Base-by-base conservation (phyloP, 2,888 invertebrate species). In the Eumerus sabulonum region DNA sequence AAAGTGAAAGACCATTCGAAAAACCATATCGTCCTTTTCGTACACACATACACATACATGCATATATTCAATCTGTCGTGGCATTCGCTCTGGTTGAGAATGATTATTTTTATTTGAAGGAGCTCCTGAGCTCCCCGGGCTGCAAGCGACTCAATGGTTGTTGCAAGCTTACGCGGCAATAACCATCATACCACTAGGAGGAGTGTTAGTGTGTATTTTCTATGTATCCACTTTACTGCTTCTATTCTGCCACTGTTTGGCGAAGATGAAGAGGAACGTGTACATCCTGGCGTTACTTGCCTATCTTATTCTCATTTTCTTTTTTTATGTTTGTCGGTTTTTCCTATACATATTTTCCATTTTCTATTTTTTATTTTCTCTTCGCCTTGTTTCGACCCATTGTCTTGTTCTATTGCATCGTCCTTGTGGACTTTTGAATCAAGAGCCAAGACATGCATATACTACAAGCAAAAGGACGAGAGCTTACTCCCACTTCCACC, bases 391-490 rank as follows among this genome's bases (percentile, higher is more conserved):
- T 35, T 19, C 44, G 38, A 56, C 63, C 68, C 64, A 74, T 79
- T 74, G 79, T 79, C 74, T 79, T 79, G 74, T 60, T 79, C 64
- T 70, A 79, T 79, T 79, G 68, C 79, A 74, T 74, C 79, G 79
- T 79, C 79, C 79, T 79, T 79, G 79, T 79, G 64, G 64, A 56
- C 48, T 64, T 73, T 70, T 64, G 79, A 73, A 79, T 73, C 74
- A 73, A 79, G 74, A 79, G 73, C 74, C 70, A 79, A 79, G 73
- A 64, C 74, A 74, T 79, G 70, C 74, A 74, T 64, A 67, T 68
- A 45, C 67, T 45, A 42, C 14, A 56, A 57, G 50, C 16, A 44
- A 36, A 44, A 44, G 57, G 53, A 71, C 44, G 56, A 67, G 66
- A 57, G 59, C 48, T 62, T 62, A n/a, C 11, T 12, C 66, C 38